These are phyloP conservation scores for Baronia brevicornis DNA, from an alignment of 2,888 invertebrate genomes.

Conservation along the genomic window DNA sequence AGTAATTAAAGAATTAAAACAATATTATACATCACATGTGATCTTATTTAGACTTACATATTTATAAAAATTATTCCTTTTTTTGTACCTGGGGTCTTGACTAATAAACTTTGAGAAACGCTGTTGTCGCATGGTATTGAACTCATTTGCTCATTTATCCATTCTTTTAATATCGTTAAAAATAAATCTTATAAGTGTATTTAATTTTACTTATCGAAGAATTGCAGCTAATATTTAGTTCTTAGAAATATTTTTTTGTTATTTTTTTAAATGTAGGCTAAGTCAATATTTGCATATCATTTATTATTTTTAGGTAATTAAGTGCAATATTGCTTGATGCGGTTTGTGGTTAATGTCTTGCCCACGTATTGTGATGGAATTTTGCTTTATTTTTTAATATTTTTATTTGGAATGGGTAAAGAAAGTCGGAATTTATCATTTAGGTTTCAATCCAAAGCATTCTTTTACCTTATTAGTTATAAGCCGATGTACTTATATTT, in stretches of 20 bases:
- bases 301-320: conserved; percentile 35
- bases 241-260: conserved; percentile 7
- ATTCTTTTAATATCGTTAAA: too few relatives aligned
- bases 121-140: too few relatives aligned
- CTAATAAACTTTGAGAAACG: too few relatives aligned
- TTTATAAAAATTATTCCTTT: too few relatives aligned
- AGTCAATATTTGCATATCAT: conserved; percentile 52
- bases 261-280: conserved; percentile 33
- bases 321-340: conserved; percentile 55
- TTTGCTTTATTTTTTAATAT: conserved; percentile 17
- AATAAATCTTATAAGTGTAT: background rate
- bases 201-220: background rate
- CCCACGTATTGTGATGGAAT: conserved; percentile 40
- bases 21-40: too few relatives aligned
- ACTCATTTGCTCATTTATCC: too few relatives aligned
- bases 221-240: background rate
- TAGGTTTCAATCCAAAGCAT: conserved; percentile 39
- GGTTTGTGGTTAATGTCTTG: conserved; percentile 40
- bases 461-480: conserved; percentile 25
- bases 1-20: too few relatives aligned
- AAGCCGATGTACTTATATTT: conserved; percentile 24
- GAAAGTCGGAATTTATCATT: background rate
- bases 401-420: conserved; percentile 11
- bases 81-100: too few relatives aligned
- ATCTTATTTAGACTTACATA: too few relatives aligned